These are phyloP conservation scores for Emydura subglobosa DNA, from an alignment of 2,113 vertebrate genomes.

Conservation along the genomic window DNA sequence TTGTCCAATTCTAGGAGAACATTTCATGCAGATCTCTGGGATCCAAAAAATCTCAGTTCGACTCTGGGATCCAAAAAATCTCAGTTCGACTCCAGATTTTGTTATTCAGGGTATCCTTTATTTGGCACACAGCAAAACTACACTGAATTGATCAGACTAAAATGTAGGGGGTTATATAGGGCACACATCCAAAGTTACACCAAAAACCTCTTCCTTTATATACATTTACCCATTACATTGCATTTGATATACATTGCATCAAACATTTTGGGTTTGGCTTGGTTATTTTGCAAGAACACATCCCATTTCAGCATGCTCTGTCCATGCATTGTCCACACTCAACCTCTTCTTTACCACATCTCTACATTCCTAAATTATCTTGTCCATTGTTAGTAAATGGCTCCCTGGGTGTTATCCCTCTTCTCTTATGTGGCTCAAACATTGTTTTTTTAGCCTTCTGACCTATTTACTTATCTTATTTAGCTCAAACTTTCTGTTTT, in stretches of 20 bases:
- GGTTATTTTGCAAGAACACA: not conserved
- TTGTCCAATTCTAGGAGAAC: no score
- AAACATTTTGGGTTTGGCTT: not conserved
- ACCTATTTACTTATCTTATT: not conserved
- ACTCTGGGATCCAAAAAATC: no score
- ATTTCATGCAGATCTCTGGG: no score
- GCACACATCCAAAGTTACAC: no score
- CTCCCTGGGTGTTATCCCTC: not conserved
- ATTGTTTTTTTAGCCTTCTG: not conserved
- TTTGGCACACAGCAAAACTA: no score
- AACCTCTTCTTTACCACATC: not conserved
- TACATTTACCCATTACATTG: not conserved
- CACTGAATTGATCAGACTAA: no score
- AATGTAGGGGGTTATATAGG: no score
- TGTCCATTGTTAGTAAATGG: not conserved
- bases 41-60: no score
- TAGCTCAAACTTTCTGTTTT: not conserved
- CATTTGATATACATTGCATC: not conserved
- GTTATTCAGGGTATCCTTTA: no score
- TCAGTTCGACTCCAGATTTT: no score
- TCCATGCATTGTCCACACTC: not conserved
- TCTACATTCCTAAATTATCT: not conserved
- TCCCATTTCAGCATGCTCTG: not conserved
- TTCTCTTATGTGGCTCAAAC: not conserved
- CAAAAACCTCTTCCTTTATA: not conserved